These are phyloP conservation scores for Polydrusus tereticollis DNA, from an alignment of 2,888 invertebrate species.

Conservation along the genomic window DNA sequence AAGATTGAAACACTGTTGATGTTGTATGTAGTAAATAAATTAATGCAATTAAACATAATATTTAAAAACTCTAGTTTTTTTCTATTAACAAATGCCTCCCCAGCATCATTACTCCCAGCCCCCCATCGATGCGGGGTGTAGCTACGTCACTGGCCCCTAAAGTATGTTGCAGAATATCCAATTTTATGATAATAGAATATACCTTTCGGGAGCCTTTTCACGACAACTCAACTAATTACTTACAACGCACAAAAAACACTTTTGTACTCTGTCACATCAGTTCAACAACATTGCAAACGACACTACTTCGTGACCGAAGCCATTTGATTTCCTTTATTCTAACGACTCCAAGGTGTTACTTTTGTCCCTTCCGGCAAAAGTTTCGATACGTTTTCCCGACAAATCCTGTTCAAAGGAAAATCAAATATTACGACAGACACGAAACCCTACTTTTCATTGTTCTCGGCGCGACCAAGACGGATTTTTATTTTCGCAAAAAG, in stretches of 20 bases:
- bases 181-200: too few relatives aligned
- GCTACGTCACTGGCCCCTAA: too few relatives aligned
- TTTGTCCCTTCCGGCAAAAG: conserved; percentile 10
- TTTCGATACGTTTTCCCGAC: conserved; percentile 30
- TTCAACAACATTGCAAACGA: conserved; percentile 20
- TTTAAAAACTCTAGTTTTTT: too few relatives aligned
- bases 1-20: too few relatives aligned
- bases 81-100: too few relatives aligned
- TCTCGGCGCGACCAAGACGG: conserved; percentile 8
- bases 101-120: too few relatives aligned
- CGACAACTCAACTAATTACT: background rate
- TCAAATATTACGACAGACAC: conserved; percentile 6
- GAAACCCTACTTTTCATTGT: conserved; percentile 16
- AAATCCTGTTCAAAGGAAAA: conserved; percentile 17
- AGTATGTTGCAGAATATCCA: too few relatives aligned
- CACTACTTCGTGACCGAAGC: conserved; percentile 31
- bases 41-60: too few relatives aligned
- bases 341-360: conserved; percentile 32
- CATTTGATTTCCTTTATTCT: conserved; percentile 10
- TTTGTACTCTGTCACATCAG: background rate
- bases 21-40: too few relatives aligned
- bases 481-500: conserved; percentile 24
- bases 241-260: background rate
- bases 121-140: too few relatives aligned
- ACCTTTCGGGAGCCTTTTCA: background rate